phyloP scores from a whole-genome alignment of 2,888 invertebrate genomes.

The Eutolmus rufibarbis region DNA sequence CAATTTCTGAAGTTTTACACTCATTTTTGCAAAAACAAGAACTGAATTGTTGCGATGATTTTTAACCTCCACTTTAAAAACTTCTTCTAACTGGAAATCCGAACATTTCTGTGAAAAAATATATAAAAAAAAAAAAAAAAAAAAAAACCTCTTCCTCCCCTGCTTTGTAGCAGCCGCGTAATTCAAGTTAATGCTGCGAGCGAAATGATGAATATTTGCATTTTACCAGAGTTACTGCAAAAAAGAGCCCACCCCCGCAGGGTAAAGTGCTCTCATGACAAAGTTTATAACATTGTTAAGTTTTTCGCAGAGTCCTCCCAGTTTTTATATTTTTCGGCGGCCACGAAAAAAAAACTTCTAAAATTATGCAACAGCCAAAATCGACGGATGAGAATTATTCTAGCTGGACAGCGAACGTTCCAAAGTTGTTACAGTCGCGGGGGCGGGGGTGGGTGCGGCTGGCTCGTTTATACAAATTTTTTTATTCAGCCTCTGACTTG shows the following conservation, averaged over 20 bases:
- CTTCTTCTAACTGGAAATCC: slow-evolving; percentile 21
- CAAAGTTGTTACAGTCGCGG: not conserved
- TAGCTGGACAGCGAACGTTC: not conserved
- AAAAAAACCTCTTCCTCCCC: not conserved
- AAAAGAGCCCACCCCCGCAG: not conserved
- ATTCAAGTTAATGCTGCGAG: slow-evolving; percentile 30
- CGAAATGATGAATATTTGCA: slow-evolving; percentile 29
- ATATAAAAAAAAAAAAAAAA: too few species aligned
- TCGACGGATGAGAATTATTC: slow-evolving; percentile 1
- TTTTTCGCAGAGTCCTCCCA: not conserved
- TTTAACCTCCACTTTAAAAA: slow-evolving; percentile 35
- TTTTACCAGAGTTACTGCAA: not conserved
- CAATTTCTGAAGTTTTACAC: slow-evolving; percentile 11
- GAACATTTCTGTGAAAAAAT: not conserved
- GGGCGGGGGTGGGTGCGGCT: not conserved
- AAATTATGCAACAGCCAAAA: slow-evolving; percentile 27
- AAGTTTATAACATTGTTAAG: slow-evolving; percentile 35
- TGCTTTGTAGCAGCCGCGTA: not conserved
- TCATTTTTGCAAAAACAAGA: not conserved
- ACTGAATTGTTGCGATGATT: slow-evolving; percentile 12
- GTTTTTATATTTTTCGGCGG: not conserved
- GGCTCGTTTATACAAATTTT: not conserved
- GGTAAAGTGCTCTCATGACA: slow-evolving; percentile 3
- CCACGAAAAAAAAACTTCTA: not conserved
- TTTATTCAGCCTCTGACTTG: not conserved